phyloP scores from a whole-genome alignment of 2,797 vertebrate species.

The Picus viridis region DNA sequence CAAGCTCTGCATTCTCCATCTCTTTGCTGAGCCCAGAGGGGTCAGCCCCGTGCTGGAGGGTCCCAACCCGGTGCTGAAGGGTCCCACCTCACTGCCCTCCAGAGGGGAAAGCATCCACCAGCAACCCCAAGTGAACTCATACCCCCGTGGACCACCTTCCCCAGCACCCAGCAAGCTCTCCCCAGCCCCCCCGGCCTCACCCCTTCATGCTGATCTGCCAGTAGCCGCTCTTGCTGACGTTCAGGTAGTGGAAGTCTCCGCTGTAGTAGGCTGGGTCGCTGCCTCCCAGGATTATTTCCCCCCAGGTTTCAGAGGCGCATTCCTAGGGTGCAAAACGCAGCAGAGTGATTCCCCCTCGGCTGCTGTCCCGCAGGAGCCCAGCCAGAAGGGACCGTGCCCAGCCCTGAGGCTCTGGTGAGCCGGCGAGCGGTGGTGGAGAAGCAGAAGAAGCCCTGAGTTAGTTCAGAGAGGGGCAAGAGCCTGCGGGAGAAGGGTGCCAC shows the following conservation, averaged over 20 bases:
- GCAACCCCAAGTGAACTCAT: accelerated
- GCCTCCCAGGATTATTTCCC: conserved; percentile 93
- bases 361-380: accelerated
- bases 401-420: not conserved
- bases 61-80: too few species aligned
- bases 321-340: conserved; percentile 76
- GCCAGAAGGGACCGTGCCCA: not conserved
- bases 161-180: not conserved
- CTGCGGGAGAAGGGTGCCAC: not conserved
- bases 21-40: not conserved
- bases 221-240: conserved; percentile 84
- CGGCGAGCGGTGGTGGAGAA: accelerated
- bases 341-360: accelerated
- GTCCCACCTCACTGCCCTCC: not conserved
- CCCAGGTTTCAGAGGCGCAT: conserved; percentile 84
- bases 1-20: conserved; percentile 10
- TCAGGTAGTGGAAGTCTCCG: conserved; percentile 90
- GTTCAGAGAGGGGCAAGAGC: not conserved
- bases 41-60: not conserved
- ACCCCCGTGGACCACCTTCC: not conserved
- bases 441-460: not conserved
- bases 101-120: not conserved
- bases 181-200: conserved; percentile 72
- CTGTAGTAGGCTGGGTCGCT: conserved; percentile 92
- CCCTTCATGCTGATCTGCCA: conserved; percentile 95